Base-by-base conservation (phyloP, 2,888 invertebrate species). In the Octodonta nipae region DNA sequence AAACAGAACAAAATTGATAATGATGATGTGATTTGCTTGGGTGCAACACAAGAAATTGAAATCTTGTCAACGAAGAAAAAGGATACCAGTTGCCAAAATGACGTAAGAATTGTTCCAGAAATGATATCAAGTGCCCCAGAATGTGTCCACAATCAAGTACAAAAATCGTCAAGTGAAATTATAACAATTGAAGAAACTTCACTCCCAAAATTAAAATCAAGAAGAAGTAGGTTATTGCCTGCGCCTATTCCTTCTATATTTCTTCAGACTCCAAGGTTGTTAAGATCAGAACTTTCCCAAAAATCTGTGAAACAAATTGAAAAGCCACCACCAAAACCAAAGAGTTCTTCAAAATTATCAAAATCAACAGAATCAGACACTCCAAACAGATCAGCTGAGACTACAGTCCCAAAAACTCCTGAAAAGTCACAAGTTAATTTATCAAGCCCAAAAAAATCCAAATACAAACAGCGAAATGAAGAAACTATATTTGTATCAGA, bases 261-360 rank as follows among this genome's bases (percentile, higher is more conserved):
- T 22, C 34, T 43, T 24, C 38, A 42, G 30, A 32, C 39, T 5
- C 37, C 39, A 2, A 43, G 35, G 37, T 33, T 43, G 25, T 27
- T 43, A 6, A 37, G 37, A 32, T 36, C 41, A 8, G 41, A 43
- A 25, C 31, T 36, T 14, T 30, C 28, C 15, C 41, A 43, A 13
- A 36, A 37, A 11, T 35, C 32, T 31, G 11, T 15, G 10, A 6
- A 7, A 12, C 14, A 3, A 2, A 6, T 17, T 13, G 35, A 35
- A 8, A 16, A 13, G 10, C 8, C 16, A 3, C n/a, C 8, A 13
- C 8, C 8, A 11, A 26, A 12, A 5, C 10, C n/a, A 12, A 26
- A 26, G 26, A n/a, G 11, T 8, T 11, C 12, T 4, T 12, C 26
- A 13, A 12, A 8, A 13, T 11, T 8, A 3, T 12, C 26, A 13